Evolutionary conservation across 2,888 invertebrate species (phyloP).

Genomic region (Brenthis hecate): DNA sequence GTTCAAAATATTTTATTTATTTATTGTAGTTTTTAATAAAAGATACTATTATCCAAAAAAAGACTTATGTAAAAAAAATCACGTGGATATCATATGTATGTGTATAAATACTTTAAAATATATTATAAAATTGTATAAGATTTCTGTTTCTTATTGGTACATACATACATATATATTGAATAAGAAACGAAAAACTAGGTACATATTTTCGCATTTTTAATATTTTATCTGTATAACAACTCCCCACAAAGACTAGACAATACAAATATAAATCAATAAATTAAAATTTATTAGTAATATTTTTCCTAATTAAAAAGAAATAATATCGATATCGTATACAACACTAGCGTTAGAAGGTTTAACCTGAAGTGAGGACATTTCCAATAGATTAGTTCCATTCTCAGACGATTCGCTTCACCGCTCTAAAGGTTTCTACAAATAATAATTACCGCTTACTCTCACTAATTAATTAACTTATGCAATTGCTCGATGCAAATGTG

Average conservation of each 20-base stretch:
- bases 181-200: no score
- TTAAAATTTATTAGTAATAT: neutral
- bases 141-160: no score
- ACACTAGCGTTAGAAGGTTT: constrained; percentile 36
- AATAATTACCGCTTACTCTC: constrained; percentile 30
- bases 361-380: constrained; percentile 44
- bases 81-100: no score
- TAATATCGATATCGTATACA: constrained; percentile 31
- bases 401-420: constrained; percentile 39
- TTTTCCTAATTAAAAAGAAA: neutral
- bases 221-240: neutral
- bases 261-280: neutral
- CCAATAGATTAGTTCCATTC: constrained; percentile 47
- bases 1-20: no score
- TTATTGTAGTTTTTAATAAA: no score
- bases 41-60: no score
- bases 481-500: constrained; percentile 6
- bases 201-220: no score
- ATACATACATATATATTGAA: no score
- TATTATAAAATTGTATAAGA: no score
- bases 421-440: constrained; percentile 36
- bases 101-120: no score
- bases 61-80: no score
- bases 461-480: constrained; percentile 22
- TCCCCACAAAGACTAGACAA: neutral